Conservation (phyloP, 2,888 invertebrate species). For the Globia sparganii region DNA sequence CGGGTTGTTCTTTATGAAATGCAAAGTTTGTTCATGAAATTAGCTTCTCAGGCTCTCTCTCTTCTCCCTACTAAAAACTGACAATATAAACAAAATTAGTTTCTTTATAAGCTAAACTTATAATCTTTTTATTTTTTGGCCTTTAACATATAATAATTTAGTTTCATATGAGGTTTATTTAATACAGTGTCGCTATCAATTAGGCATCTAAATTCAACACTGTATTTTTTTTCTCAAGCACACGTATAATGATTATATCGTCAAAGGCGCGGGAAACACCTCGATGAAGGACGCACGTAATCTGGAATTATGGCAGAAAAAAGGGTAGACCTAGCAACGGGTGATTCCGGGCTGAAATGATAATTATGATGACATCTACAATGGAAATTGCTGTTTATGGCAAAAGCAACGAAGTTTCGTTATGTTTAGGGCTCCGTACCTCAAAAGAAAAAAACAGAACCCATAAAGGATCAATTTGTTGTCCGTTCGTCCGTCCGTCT, state of each 20-base stretch:
- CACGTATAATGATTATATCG: neutral
- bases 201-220: too few species aligned
- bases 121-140: neutral
- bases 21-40: slow-evolving; percentile 28
- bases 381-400: neutral
- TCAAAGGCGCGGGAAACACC: too few species aligned
- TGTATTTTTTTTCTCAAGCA: neutral
- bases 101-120: slow-evolving; percentile 6
- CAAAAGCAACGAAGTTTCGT: neutral
- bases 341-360: too few species aligned
- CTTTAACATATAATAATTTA: too few species aligned
- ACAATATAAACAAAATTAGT: slow-evolving; percentile 27
- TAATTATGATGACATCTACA: neutral
- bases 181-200: neutral
- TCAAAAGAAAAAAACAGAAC: too few species aligned
- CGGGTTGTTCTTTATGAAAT: neutral
- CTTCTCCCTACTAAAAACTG: neutral
- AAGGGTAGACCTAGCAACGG: too few species aligned
- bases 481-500: too few species aligned
- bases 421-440: too few species aligned
- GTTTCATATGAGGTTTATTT: neutral
- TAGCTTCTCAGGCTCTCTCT: neutral
- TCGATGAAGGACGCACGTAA: neutral
- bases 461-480: too few species aligned
- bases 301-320: too few species aligned